Evolutionary conservation across 2,797 vertebrate species (phyloP), one percentile per base, ranked within the genome.

Genomic region (Parauchenoglanis punctatus): DNA sequence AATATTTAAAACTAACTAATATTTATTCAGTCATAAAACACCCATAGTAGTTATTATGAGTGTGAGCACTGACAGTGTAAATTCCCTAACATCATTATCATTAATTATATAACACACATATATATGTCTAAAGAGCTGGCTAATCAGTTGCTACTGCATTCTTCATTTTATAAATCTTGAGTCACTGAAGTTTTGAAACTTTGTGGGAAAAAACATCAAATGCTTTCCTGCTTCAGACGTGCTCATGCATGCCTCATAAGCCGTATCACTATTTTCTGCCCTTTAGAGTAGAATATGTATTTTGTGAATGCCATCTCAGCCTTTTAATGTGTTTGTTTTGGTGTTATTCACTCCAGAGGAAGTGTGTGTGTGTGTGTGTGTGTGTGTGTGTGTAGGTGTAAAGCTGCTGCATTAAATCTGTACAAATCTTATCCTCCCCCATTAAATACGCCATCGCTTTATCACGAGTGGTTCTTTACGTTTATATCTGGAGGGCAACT

Each of bases 291-390:
- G 15, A 80, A 78, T 2, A 35, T 5, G 8, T 1, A 40, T 59
- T 10, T 80, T 23, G 8, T 13, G 28, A 78, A 35, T 58, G 54
- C 8, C 8, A 23, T 5, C 35, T 35, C 6, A 58, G 6, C 31
- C 15, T 5, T 80, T 40, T 23, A 2, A 35, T 59, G 25, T 59
- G 20, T 40, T 80, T 28, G 31, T 13, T 28, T 65, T 65, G 77
- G 77, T 35, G 0, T 81, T 44, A 40, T 46, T 82, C 59, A 65
- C 13, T 82, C 15, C 40, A 28, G 44, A 65, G 7, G 49, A 28
- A 10, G 11, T 81, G 28, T 25, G 56, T 61, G 58, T 58, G 78
- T 61, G 78, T 56, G 77, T 61, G 78, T 58, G 72, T 75, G 49
- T 61, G 80, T 65, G 61, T 59, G 72, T 75, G 49, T 61, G 80